Percentiles rank a stretch among this genome's conserved stretches.
Evolutionary conservation across 2,888 invertebrate genomes (phyloP).

Genomic region (Ectropis crepuscularia): DNA sequence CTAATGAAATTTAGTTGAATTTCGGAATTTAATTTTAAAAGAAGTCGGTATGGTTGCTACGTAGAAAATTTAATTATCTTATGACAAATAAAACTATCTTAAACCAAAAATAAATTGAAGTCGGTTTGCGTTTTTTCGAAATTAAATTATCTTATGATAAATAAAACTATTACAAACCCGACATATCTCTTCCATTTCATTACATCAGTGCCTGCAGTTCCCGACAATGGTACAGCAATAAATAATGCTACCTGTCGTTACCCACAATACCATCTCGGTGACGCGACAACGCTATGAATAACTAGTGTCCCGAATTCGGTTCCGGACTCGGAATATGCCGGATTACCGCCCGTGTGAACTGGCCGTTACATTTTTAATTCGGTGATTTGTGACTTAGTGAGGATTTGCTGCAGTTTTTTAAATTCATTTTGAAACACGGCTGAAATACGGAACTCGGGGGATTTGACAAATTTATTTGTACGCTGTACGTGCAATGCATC

Average conservation of each 20-base stretch:
- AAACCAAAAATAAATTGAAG: too few species aligned
- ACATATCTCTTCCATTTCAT: too few species aligned
- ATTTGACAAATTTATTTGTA: not conserved
- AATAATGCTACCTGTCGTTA: slow-evolving; percentile 47
- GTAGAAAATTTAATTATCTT: too few species aligned
- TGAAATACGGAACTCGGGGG: slow-evolving; percentile 6
- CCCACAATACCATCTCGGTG: slow-evolving; percentile 45
- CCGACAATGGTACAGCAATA: slow-evolving; percentile 41
- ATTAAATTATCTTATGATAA: too few species aligned
- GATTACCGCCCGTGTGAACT: slow-evolving; percentile 28
- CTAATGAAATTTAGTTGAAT: too few species aligned
- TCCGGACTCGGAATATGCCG: slow-evolving; percentile 28
- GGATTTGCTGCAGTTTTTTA: slow-evolving; percentile 5
- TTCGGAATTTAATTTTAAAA: too few species aligned
- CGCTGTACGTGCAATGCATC: not conserved
- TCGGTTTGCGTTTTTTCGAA: too few species aligned
- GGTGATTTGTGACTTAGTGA: slow-evolving; percentile 24
- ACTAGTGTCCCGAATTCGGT: slow-evolving; percentile 36
- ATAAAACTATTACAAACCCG: too few species aligned
- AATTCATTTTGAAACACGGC: too few species aligned
- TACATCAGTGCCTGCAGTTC: slow-evolving; percentile 16
- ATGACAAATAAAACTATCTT: too few species aligned
- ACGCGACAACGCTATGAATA: slow-evolving; percentile 45
- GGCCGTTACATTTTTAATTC: slow-evolving; percentile 30
- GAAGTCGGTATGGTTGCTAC: too few species aligned